Base-by-base conservation (phyloP, 2,113 vertebrate genomes). In the Pseudonaja textilis region DNA sequence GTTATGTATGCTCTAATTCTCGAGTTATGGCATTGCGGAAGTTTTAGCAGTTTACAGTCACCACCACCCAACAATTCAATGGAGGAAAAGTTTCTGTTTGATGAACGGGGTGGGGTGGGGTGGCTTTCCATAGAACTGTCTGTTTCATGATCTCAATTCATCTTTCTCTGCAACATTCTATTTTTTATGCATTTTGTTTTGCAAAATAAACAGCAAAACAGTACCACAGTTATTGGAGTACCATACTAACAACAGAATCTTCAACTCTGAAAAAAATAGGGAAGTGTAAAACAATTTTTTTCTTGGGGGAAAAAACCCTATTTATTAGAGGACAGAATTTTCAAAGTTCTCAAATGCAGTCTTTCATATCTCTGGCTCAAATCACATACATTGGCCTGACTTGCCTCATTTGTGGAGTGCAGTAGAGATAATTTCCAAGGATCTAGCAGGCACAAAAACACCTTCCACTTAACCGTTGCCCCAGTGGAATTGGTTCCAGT, bases 371-470 rank as follows among this genome's bases (percentile, higher is more conserved):
- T 87, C 87, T 34, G 34, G 0, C 42, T 89, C 61, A 59, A 2
- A 92, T 47, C 81, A 34, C 16, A 55, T 94, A 34, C 29, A 74
- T 94, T 93, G 74, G 86, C 64, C 90, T 81, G 50, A 22, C n/a
- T 90, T 59, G 23, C 54, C 16, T 20, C 69, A 81, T 81, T 81
- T 81, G 69, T 39, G 69, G 18, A 74, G 47, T n/a, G 34, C 25
- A 6, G 5, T 45, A 59, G 55, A 39, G 52, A 74, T 29, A 23
- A 12, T 56, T 55, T 20, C 88, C 55, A 23, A 57, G 52, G 22
- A 89, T 42, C 22, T 47, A 50, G 25, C 16, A 3, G 23, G 26
- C 45, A 87, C 45, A 87, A 25, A 87, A 50, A 47, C 85, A 22
- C 7, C 34, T 42, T 81, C 74, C 34, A 23, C 18, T 81, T 81